Evolutionary conservation across 2,113 vertebrate species (phyloP), one percentile per base, ranked within the genome.

Genomic region (Catagonus wagneri): DNA sequence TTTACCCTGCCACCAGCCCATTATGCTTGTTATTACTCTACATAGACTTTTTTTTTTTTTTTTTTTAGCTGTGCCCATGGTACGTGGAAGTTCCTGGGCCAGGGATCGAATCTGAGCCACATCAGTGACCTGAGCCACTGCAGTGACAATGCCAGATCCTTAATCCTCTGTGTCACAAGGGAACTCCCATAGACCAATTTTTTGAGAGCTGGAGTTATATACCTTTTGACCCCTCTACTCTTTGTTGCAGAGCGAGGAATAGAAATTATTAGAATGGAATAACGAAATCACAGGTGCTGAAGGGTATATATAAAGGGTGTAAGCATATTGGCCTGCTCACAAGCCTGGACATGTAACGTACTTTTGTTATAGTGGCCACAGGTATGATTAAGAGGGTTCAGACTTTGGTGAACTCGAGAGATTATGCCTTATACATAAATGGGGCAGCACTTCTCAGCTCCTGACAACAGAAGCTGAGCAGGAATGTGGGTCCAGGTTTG

Each of bases 211-310:
- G 12, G 20, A 65, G 1, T 78, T 83, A 56, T 3, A 22, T 6
- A 85, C 7, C 34, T 89, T 84, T 92, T 79, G 36, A 74, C n/a
- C 39, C 2, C 32, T 86, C 60, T 75, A 39, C 16, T 89, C 15
- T 61, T 81, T 85, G 25, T 76, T 89, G 79, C n/a, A 83, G 61
- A 65, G 25, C 19, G 9, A 94, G 54, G 44, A 66, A 68, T 7
- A 90, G 65, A 71, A 39, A 74, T 27, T 44, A 75, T 63, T 84
- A 74, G 63, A 83, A 83, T 61, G 52, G 95, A 88, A 58, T 54
- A 75, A 60, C 22, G 52, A 32, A 92, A 83, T 83, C 61, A 7
- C 36, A 15, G 25, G n/a, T 72, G 44, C 56, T 74, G 56, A 93
- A 94, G 12, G 29, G 12, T 58, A 10, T 34, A 50, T 79, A 61